phyloP scores from a whole-genome alignment of 2,888 invertebrate genomes.

The Zaprionus bogoriensis region DNA sequence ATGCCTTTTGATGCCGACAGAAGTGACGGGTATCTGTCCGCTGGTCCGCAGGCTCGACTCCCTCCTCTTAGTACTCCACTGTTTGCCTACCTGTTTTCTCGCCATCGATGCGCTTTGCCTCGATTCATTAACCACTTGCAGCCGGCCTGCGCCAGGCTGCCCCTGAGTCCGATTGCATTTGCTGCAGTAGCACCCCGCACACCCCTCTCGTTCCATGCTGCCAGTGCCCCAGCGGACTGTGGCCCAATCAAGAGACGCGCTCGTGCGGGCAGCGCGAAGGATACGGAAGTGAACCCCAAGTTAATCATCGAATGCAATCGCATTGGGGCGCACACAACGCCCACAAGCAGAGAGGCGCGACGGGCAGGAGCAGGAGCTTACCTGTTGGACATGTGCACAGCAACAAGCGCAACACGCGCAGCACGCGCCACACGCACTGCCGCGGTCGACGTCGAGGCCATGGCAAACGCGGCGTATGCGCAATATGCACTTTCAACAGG shows the following conservation, averaged over 20 bases:
- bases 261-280: neutral
- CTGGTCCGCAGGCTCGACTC: too few relatives aligned
- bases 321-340: neutral
- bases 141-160: neutral
- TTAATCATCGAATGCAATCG: constrained; percentile 1
- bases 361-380: too few relatives aligned
- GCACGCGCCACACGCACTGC: constrained; percentile 73
- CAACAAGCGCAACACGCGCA: constrained; percentile 43
- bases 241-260: neutral
- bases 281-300: neutral
- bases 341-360: too few relatives aligned
- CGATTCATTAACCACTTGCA: too few relatives aligned
- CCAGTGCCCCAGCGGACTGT: neutral
- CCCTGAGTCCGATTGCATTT: neutral
- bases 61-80: too few relatives aligned
- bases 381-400: constrained; percentile 46
- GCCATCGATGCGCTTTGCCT: too few relatives aligned
- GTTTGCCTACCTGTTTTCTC: too few relatives aligned
- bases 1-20: too few relatives aligned
- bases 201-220: too few relatives aligned
- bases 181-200: too few relatives aligned
- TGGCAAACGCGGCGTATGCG: constrained; percentile 64
- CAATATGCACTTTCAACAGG: constrained; percentile 73
- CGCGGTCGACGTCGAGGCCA: too few relatives aligned
- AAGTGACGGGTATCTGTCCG: too few relatives aligned